Evolutionary conservation across 2,888 invertebrate genomes (phyloP), one percentile per base, ranked within the genome.

Genomic region (Microdon myrmicae): DNA sequence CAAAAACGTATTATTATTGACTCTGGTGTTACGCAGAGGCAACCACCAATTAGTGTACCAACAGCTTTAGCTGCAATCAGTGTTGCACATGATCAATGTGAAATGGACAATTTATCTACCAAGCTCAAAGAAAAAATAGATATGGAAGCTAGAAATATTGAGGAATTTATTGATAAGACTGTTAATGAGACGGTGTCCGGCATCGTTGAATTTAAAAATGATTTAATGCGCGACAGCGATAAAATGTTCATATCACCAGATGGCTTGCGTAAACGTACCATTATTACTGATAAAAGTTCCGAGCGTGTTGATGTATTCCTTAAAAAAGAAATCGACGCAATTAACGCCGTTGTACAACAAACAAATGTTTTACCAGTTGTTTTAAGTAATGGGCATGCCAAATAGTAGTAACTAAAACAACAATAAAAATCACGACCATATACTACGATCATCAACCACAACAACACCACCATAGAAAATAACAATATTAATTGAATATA

Each of bases 111-210:
- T 49, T 70, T 80, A 68, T 78, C 79, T 8, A 77, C 72, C 68
- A 78, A 79, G 47, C 60, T 80, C 4, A 79, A 76, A 69, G 77
- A 78, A 59, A 79, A 80, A 60, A 74, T 80, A 51, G 80, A 77
- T 59, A 74, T 77, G 28, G 80, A 80, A 68, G 77, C 80, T 44
- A 75, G 76, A 67, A 80, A 79, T 69, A 80, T 80, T 72, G 80
- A 80, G 71, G 80, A 79, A 53, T 80, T 80, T 71, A 77, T 80
- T 69, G 80, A 80, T 75, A 80, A 80, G 75, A 79, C 79, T 73
- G 79, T 78, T 44, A 75, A 74, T 31, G 77, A 78, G 48, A 79
- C 79, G 64, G 79, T 79, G 28, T 76, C 75, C 53, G 80, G 80
- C 67, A 79, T 80, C 68, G 80, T 79, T 45, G 80, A 76, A 66